These are phyloP conservation scores for Neotragus moschatus DNA, from an alignment of 2,113 vertebrate genomes.

Conservation along the genomic window DNA sequence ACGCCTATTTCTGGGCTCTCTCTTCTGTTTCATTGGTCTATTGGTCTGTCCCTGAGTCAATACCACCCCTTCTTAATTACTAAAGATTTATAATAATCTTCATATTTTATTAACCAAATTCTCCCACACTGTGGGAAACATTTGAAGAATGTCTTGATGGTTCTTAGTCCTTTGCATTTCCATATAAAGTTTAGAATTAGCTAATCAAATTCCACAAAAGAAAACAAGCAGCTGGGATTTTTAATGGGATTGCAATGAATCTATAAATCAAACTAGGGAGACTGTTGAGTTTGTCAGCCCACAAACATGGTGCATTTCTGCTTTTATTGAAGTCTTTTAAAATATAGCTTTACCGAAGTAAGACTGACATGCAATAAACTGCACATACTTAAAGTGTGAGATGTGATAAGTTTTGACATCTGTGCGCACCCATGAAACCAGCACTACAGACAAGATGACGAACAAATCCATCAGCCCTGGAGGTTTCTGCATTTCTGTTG, in stretches of 20 bases:
- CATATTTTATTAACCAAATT: constrained; percentile 10
- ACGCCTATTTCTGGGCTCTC: not conserved
- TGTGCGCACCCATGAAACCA: not conserved
- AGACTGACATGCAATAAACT: not conserved
- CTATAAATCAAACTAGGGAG: constrained; percentile 28
- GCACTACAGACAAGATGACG: not conserved
- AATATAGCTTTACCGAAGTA: not conserved
- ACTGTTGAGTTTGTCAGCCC: constrained; percentile 24
- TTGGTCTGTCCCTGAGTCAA: not conserved
- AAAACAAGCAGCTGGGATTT: not conserved
- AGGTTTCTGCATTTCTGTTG: not conserved
- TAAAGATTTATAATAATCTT: constrained; percentile 13
- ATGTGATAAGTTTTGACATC: not conserved
- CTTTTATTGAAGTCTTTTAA: constrained; percentile 26
- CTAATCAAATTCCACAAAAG: not conserved
- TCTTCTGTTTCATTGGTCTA: not conserved
- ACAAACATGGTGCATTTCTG: constrained; percentile 30
- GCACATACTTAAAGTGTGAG: not conserved
- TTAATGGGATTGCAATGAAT: constrained; percentile 13
- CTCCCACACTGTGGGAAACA: not conserved
- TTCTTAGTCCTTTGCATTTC: constrained; percentile 11
- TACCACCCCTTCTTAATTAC: not conserved
- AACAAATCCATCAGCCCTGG: not conserved
- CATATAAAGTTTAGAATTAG: constrained; percentile 40
- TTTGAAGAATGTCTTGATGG: not conserved